phyloP scores from a whole-genome alignment of 2,888 invertebrate genomes.

The Zhuqinia jingwanae region DNA sequence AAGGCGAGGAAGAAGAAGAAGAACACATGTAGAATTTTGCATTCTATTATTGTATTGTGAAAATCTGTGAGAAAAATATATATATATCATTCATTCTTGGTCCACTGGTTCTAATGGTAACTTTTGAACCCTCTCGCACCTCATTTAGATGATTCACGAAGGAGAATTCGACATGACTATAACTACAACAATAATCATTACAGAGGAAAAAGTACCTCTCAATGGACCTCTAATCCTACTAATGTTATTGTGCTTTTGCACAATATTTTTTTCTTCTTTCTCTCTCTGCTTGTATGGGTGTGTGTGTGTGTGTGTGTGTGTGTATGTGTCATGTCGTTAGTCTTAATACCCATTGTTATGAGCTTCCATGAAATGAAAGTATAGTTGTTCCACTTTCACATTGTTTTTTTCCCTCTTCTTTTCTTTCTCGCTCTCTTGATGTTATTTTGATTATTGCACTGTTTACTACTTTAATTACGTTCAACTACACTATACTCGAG shows the following conservation, averaged over 20 bases:
- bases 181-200: constrained; percentile 47
- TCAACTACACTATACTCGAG: no score
- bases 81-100: constrained; percentile 38
- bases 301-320: no score
- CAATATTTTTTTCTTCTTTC: constrained; percentile 1
- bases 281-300: neutral
- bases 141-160: constrained; percentile 76
- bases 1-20: no score
- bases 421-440: no score
- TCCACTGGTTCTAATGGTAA: constrained; percentile 46
- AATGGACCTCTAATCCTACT: constrained; percentile 59
- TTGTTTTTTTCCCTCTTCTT: no score
- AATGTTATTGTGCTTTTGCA: constrained; percentile 44
- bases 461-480: no score
- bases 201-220: constrained; percentile 33
- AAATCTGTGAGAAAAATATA: neutral
- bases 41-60: no score
- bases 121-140: constrained; percentile 57
- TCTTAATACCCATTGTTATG: constrained; percentile 29
- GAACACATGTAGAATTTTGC: no score
- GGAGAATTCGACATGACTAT: constrained; percentile 26
- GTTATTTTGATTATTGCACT: no score
- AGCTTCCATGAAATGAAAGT: neutral
- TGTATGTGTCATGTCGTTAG: constrained; percentile 18
- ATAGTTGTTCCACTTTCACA: neutral